Evolutionary conservation across 2,797 vertebrate genomes (phyloP), one percentile per base, ranked within the genome.

Genomic region (Phataginus tricuspis): DNA sequence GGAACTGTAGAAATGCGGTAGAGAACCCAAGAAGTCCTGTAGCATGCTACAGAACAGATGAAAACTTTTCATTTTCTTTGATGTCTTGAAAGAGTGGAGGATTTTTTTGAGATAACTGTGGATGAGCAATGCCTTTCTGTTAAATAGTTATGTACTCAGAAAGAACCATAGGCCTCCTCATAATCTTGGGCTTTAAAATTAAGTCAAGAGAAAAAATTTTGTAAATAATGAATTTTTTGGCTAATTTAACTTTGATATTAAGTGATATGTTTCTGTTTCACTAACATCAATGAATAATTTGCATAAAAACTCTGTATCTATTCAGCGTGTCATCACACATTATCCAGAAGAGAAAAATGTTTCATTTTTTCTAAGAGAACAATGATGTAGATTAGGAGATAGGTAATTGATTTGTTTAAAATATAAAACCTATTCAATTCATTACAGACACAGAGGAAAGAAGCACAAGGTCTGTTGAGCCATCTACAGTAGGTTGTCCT

Each of bases 241-340:
- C 55, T 93, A 97, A 96, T 97, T 97, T 96, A 96, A 95, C 95
- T 96, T 86, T 95, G 78, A 53, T 96, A 91, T 82, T 95, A 95
- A 96, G 64, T 91, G 86, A 39, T 96, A 89, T 84, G 75, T 91
- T 97, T 96, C 94, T 92, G 64, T 96, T 94, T 95, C 64, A 11
- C 27, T 89, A 75, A 71, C 86, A 59, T 95, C 79, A 74, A 42
- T 80, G 88, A 85, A 89, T 91, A 95, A 91, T 94, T 97, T 96
- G 71, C 86, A 95, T 96, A 95, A 96, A 94, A 96, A 39, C 16
- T 49, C n/a, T 87, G 21, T 72, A 82, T 51, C 96, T 59, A 96
- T 96, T 96, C 39, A 84, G 19, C 66, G 94, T 96, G 82, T 91
- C 82, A 55, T 90, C 85, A 90, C 75, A 92, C 79, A 49, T 95